Percentiles rank a stretch among this genome's conserved stretches.
phyloP scores from a whole-genome alignment of 2,797 vertebrate genomes.

The Amniataba percoides region DNA sequence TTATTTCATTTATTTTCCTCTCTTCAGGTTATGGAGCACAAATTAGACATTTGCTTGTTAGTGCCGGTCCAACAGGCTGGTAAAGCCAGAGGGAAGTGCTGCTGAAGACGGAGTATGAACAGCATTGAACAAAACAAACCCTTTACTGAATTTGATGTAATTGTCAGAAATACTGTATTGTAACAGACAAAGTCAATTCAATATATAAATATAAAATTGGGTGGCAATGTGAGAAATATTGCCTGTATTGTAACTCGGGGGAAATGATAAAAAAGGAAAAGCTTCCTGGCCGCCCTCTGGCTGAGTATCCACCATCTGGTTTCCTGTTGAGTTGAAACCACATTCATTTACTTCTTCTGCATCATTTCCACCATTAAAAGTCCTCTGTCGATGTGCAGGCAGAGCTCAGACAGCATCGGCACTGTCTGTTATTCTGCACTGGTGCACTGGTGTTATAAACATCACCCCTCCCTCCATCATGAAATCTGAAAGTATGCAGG shows the following conservation, averaged over 20 bases:
- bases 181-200: neutral
- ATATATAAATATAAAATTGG: neutral
- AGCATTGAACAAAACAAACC: slow-evolving; percentile 4
- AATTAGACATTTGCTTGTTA: slow-evolving; percentile 28
- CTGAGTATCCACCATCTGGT: slow-evolving; percentile 58
- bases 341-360: slow-evolving; percentile 59
- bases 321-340: slow-evolving; percentile 40
- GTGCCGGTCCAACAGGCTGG: slow-evolving; percentile 20
- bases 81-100: slow-evolving; percentile 17
- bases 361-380: slow-evolving; percentile 50
- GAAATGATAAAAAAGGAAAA: slow-evolving; percentile 7
- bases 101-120: slow-evolving; percentile 9
- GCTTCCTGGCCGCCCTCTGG: slow-evolving; percentile 22
- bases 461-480: neutral
- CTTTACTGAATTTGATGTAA: neutral
- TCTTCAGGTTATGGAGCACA: slow-evolving; percentile 18
- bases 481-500: neutral
- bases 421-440: slow-evolving; percentile 3
- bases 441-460: slow-evolving; percentile 5
- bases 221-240: slow-evolving; percentile 24
- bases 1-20: neutral
- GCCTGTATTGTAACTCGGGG: slow-evolving; percentile 11
- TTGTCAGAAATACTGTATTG: neutral
- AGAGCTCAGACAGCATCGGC: slow-evolving; percentile 15
- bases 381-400: slow-evolving; percentile 24